Percentiles rank a stretch among this genome's conserved stretches.
phyloP scores from a whole-genome alignment of 2,888 invertebrate genomes.

The Epiblema foenella region DNA sequence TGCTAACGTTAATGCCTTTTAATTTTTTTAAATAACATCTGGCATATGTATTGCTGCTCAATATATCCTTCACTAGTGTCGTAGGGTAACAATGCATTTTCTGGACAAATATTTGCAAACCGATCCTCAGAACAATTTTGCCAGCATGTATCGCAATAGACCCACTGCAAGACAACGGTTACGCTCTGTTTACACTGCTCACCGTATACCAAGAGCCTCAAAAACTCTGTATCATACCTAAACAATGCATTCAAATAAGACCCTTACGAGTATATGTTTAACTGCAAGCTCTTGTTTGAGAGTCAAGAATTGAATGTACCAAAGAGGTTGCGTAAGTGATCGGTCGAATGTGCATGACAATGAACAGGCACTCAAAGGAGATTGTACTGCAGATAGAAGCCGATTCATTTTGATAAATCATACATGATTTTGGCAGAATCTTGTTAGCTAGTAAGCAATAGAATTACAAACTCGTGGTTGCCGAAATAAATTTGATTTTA shows the following conservation, averaged over 20 bases:
- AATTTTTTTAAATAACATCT: background rate
- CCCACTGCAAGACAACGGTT: constrained; percentile 17
- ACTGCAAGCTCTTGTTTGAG: background rate
- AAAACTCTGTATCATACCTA: background rate
- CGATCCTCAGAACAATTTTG: constrained; percentile 15
- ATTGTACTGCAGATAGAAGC: constrained; percentile 17
- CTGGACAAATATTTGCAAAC: constrained; percentile 21
- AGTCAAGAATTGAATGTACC: background rate
- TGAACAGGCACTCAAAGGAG: constrained; percentile 30
- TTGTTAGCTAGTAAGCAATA: constrained; percentile 5
- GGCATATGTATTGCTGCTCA: background rate
- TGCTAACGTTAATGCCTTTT: no score
- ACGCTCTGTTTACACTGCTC: constrained; percentile 16
- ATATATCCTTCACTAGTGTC: background rate
- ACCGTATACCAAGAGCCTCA: background rate
- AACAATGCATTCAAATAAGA: background rate
- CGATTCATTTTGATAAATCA: constrained; percentile 10
- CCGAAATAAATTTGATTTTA: background rate
- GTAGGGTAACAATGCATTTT: constrained; percentile 11
- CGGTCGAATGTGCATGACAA: constrained; percentile 13
- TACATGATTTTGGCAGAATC: background rate
- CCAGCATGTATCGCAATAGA: constrained; percentile 14
- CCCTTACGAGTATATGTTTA: background rate
- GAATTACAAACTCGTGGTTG: background rate
- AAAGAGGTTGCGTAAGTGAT: background rate